A percentile compares a stretch with the other conserved stretches of the same genome.
phyloP scores from a whole-genome alignment of 2,113 vertebrate genomes.

The Mixornis gularis region DNA sequence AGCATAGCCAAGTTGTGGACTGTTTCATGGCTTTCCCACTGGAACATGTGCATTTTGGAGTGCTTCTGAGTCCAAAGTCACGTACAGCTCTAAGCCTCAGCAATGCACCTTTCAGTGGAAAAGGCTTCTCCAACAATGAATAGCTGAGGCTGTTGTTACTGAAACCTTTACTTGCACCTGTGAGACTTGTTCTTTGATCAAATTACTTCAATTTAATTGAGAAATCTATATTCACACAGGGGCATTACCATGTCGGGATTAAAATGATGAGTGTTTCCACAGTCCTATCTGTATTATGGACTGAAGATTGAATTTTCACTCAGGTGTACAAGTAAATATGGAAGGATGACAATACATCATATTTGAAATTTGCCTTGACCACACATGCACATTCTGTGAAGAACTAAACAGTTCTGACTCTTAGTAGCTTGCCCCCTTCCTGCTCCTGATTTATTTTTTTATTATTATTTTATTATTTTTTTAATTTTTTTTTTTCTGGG shows the following conservation, averaged over 20 bases:
- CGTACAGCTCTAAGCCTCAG: background rate
- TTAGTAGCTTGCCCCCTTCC: slow-evolving; percentile 4
- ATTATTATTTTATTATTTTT: too few relatives aligned
- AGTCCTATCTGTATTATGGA: background rate
- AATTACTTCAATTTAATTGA: slow-evolving; percentile 68
- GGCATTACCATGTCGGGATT: slow-evolving; percentile 39
- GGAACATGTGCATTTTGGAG: background rate
- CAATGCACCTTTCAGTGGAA: background rate
- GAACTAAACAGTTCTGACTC: slow-evolving; percentile 36
- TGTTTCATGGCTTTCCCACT: background rate
- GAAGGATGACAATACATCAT: slow-evolving; percentile 13
- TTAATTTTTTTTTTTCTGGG: slow-evolving; percentile 44
- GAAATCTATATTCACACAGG: slow-evolving; percentile 62
- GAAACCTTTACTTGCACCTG: background rate
- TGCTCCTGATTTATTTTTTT: slow-evolving; percentile 39
- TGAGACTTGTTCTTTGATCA: slow-evolving; percentile 55
- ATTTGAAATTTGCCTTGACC: slow-evolving; percentile 53
- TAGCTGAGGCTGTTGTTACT: slow-evolving; percentile 3
- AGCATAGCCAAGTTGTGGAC: background rate
- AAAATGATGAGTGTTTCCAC: slow-evolving; percentile 53
- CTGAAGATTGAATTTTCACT: slow-evolving; percentile 41
- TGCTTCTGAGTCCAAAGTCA: background rate
- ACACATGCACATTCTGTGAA: background rate
- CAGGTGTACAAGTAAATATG: slow-evolving; percentile 48
- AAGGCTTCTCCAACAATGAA: background rate